These are phyloP conservation scores for Leucoma salicis DNA, from an alignment of 2,888 invertebrate species.

Conservation along the genomic window DNA sequence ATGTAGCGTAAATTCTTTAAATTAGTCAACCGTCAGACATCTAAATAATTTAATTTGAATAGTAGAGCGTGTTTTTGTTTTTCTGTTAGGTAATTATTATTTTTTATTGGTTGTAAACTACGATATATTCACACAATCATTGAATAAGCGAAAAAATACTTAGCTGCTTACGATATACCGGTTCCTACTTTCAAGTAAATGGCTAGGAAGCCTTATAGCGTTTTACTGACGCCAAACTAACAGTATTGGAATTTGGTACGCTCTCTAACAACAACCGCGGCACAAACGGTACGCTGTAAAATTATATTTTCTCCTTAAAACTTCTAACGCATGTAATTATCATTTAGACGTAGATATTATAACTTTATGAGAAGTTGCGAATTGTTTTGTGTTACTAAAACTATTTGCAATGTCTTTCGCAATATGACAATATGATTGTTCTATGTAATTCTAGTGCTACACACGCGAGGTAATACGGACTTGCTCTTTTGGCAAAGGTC, in stretches of 20 bases:
- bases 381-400: conserved; percentile 24
- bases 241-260: conserved; percentile 27
- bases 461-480: conserved; percentile 23
- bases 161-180: too few relatives aligned
- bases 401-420: conserved; percentile 24
- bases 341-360: not conserved
- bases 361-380: conserved; percentile 5
- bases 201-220: too few relatives aligned
- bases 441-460: conserved; percentile 23
- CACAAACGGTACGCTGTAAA: not conserved
- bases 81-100: too few relatives aligned
- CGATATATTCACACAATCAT: too few relatives aligned
- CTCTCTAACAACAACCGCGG: conserved; percentile 8
- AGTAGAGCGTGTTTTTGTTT: too few relatives aligned
- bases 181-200: too few relatives aligned
- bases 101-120: too few relatives aligned
- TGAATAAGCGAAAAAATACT: too few relatives aligned
- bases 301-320: not conserved
- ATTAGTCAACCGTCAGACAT: too few relatives aligned
- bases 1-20: too few relatives aligned
- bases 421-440: conserved; percentile 21
- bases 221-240: conserved; percentile 21
- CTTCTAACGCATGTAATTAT: conserved; percentile 3
- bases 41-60: too few relatives aligned
- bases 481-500: conserved; percentile 18